Conservation (phyloP, 2,888 invertebrate genomes). For the Spisula subtruncata region DNA sequence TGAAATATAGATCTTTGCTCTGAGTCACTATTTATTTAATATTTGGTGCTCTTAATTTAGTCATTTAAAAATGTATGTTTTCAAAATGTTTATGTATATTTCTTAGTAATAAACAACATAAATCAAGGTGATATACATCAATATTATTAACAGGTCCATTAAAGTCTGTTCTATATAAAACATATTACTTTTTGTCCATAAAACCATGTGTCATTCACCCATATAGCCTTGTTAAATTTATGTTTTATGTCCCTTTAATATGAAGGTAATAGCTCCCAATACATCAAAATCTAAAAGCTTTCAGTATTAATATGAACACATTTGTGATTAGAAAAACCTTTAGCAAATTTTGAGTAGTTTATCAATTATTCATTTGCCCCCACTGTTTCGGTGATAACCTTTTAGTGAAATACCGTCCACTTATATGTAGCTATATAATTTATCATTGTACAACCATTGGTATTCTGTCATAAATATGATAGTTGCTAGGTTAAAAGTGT, state of each 20-base stretch:
- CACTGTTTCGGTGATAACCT: neutral
- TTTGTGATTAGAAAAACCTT: neutral
- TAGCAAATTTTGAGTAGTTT: neutral
- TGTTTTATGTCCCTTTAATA: neutral
- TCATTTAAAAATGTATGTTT: too few species aligned
- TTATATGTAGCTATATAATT: slow-evolving; percentile 5
- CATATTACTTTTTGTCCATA: neutral
- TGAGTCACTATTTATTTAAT: too few species aligned
- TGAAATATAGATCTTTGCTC: too few species aligned
- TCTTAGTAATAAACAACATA: too few species aligned
- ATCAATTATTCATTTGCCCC: neutral
- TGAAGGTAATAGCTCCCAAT: neutral
- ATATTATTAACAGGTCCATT: neutral
- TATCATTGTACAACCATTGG: neutral
- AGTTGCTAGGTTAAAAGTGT: slow-evolving; percentile 14
- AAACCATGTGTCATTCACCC: neutral
- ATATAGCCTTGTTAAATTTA: neutral
- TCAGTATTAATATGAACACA: neutral
- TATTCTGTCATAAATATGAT: slow-evolving; percentile 2
- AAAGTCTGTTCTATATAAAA: neutral
- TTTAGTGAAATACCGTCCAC: neutral
- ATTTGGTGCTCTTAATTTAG: too few species aligned
- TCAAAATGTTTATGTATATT: too few species aligned
- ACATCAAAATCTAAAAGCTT: slow-evolving; percentile 7
- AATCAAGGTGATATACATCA: neutral